Evolutionary conservation across 2,888 invertebrate genomes (phyloP), one percentile per base, ranked within the genome.

Genomic region (Orthonychiurus folsomi): DNA sequence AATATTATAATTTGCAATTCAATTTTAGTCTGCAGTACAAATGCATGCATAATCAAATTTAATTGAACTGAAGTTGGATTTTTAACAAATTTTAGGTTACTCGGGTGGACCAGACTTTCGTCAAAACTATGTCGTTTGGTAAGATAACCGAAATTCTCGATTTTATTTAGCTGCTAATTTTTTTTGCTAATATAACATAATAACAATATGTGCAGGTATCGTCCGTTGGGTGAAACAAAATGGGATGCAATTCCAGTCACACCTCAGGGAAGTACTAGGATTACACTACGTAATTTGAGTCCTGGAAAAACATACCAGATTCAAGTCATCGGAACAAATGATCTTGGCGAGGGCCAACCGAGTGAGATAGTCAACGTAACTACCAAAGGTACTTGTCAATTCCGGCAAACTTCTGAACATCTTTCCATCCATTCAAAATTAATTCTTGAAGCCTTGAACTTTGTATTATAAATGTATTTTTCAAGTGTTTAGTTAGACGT

Each of bases 191-290:
- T n/a, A n/a, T n/a, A n/a, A n/a, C n/a, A n/a, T n/a, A n/a, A n/a
- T n/a, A n/a, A n/a, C 12, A 48, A 48, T 48, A 48, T n/a, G 12
- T 48, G 26, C 72, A 82, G 83, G 82, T 92, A 92, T 79, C 82
- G 92, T 62, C 89, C 91, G 79, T 86, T 87, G 0, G 92, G 91
- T 63, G 86, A 86, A 73, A 85, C 87, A 47, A 90, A 93, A 74
- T 95, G 94, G 94, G 87, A 88, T 70, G 93, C 91, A 67, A 89
- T 95, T 74, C 89, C 91, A 18, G 94, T 96, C 60, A 89, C 90
- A 55, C 94, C 93, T 1, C 88, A 91, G 61, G 93, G 93, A 70
- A 88, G 89, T 76, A 93, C 93, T 18, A 81, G 85, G 78, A 88
- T 91, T 69, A 93, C 93, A 73, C 89, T 96, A 78, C 92, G 91